These are phyloP conservation scores for Helicolenus hilgendorfi DNA, from an alignment of 2,797 vertebrate species.

Conservation along the genomic window DNA sequence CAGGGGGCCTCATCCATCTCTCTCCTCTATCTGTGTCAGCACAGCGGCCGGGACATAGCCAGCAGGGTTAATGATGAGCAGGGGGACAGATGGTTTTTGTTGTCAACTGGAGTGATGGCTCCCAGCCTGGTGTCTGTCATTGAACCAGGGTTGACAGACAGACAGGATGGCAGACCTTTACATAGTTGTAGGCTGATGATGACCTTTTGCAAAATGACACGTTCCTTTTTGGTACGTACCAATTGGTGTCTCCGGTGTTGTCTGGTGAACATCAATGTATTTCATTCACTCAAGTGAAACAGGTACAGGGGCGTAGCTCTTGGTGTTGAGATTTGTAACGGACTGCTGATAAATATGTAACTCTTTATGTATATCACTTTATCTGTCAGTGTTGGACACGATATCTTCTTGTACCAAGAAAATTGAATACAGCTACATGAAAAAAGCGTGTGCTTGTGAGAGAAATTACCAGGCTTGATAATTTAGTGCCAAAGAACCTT, in stretches of 20 bases:
- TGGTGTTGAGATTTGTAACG: neutral
- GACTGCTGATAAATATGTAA: neutral
- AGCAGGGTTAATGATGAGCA: constrained; percentile 79
- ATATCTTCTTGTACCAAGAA: constrained; percentile 21
- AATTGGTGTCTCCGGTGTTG: neutral
- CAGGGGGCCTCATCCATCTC: constrained; percentile 51
- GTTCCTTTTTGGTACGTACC: neutral
- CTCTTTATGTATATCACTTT: neutral
- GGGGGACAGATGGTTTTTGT: constrained; percentile 72
- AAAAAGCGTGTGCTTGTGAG: constrained; percentile 24
- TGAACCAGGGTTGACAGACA: constrained; percentile 42
- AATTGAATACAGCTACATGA: constrained; percentile 27
- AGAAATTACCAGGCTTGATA: constrained; percentile 51
- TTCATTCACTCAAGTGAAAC: neutral
- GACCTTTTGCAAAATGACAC: constrained; percentile 37
- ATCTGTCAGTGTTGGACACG: neutral
- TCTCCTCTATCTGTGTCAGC: constrained; percentile 51
- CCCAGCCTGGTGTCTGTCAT: constrained; percentile 58
- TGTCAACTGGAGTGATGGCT: constrained; percentile 76
- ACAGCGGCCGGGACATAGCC: constrained; percentile 47
- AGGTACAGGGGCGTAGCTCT: neutral
- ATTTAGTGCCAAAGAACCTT: constrained; percentile 65
- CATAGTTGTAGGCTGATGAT: neutral
- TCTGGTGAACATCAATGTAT: neutral
- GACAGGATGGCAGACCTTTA: constrained; percentile 27